A percentile compares a stretch with the other conserved stretches of the same genome.
Conservation (phyloP, 2,888 invertebrate species). For the Pristionchus arcanus region DNA sequence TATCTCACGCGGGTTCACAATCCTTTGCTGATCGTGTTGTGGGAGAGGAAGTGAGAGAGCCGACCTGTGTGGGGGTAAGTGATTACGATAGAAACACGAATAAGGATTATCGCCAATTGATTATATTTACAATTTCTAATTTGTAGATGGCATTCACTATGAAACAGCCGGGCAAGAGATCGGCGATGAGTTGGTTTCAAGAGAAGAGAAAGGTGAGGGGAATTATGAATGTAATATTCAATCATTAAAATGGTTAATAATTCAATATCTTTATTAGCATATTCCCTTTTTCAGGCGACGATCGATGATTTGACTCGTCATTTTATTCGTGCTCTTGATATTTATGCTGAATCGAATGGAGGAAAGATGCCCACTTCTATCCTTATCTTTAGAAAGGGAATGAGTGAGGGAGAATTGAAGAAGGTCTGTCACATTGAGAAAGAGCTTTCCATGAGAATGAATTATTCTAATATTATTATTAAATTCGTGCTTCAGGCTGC, state of each 20-base stretch:
- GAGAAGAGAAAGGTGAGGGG: conserved; percentile 30
- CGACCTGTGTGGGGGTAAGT: conserved; percentile 65
- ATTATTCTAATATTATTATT: not conserved
- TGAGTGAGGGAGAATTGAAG: conserved; percentile 52
- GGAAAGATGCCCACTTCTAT: conserved; percentile 19
- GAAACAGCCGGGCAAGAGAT: not conserved
- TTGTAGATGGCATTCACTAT: conserved; percentile 56
- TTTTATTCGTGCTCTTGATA: conserved; percentile 34
- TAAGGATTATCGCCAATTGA: not conserved
- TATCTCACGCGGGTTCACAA: conserved; percentile 62
- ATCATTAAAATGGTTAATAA: too few relatives aligned
- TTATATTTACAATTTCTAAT: not conserved
- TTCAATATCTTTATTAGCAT: not conserved
- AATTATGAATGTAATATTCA: not conserved
- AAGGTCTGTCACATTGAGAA: not conserved
- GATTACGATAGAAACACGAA: not conserved
- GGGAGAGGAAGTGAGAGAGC: conserved; percentile 57
- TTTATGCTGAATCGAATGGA: conserved; percentile 25
- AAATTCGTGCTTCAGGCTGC: not conserved
- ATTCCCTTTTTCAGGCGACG: conserved; percentile 1
- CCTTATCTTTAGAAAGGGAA: conserved; percentile 35
- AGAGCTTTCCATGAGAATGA: not conserved
- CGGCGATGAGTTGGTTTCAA: conserved; percentile 56
- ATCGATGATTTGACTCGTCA: conserved; percentile 39
- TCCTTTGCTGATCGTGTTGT: conserved; percentile 59